Conservation (phyloP, 2,888 invertebrate species). For the Coenonympha arcania region DNA sequence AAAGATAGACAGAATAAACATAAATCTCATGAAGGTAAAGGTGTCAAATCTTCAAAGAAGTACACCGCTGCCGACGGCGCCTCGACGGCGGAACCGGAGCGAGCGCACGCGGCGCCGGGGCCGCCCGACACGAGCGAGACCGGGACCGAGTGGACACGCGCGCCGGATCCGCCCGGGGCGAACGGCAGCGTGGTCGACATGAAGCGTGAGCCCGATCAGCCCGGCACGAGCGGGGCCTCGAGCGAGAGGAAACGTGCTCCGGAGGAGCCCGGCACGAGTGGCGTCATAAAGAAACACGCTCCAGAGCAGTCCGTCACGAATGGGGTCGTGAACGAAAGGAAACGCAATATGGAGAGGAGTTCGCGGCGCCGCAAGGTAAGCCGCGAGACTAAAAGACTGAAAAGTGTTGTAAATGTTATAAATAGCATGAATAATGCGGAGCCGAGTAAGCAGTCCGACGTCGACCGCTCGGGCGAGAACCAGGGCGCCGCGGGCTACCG, state of each 20-base stretch:
- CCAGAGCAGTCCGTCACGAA: no score
- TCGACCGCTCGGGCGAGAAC: background rate
- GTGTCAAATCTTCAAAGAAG: slow-evolving; percentile 49
- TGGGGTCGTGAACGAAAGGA: slow-evolving; percentile 22
- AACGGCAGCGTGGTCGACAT: no score
- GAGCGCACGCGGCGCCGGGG: slow-evolving; percentile 15
- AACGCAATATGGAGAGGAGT: slow-evolving; percentile 21
- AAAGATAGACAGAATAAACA: slow-evolving; percentile 38
- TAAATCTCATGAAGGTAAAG: slow-evolving; percentile 50
- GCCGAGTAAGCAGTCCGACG: slow-evolving; percentile 8
- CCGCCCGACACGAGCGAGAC: slow-evolving; percentile 33
- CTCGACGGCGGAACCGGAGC: slow-evolving; percentile 9
- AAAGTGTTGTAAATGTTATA: slow-evolving; percentile 59
- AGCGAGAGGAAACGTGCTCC: background rate
- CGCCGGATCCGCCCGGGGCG: background rate
- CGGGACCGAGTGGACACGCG: background rate
- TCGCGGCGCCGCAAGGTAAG: slow-evolving; percentile 27
- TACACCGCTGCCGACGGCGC: slow-evolving; percentile 1
- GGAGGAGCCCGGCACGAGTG: background rate
- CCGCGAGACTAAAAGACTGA: slow-evolving; percentile 56
- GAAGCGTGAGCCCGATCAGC: background rate
- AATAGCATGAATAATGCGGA: slow-evolving; percentile 28
- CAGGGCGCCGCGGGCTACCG: background rate
- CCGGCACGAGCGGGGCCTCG: background rate
- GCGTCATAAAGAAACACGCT: background rate